Percentiles rank a stretch among this genome's conserved stretches.
Conservation (phyloP, 1,140 invertebrate species). For the Coboldia fuscipes region DNA sequence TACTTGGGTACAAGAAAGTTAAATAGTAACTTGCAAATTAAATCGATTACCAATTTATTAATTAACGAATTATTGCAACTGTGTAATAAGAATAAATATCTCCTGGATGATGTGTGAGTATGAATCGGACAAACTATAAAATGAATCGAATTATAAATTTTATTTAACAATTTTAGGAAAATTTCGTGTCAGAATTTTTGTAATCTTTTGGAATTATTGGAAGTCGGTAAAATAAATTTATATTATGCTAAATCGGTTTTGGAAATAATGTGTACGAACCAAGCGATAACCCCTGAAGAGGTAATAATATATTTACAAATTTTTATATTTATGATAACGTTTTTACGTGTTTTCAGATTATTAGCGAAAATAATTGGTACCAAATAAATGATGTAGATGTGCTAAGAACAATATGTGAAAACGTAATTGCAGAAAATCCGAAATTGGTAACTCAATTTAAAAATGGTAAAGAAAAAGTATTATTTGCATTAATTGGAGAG, state of each 20-base stretch:
- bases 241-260: constrained; percentile 28
- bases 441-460: constrained; percentile 41
- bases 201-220: constrained; percentile 34
- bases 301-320: constrained; percentile 14
- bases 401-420: constrained; percentile 34
- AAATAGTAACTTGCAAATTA: constrained; percentile 25
- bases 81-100: constrained; percentile 36
- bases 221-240: constrained; percentile 35
- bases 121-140: constrained; percentile 3
- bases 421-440: constrained; percentile 39
- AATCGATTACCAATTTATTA: constrained; percentile 39
- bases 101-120: constrained; percentile 30
- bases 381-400: constrained; percentile 35
- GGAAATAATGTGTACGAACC: constrained; percentile 25
- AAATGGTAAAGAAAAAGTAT: constrained; percentile 44
- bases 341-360: constrained; percentile 24
- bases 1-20: constrained; percentile 32
- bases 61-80: constrained; percentile 38
- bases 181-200: constrained; percentile 25
- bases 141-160: constrained; percentile 2
- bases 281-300: constrained; percentile 18
- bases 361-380: constrained; percentile 35
- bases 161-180: constrained; percentile 14
- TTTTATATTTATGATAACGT: background rate
- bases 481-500: constrained; percentile 35